Evolutionary conservation across 2,888 invertebrate species (phyloP).

Genomic region (Teleogryllus oceanicus): DNA sequence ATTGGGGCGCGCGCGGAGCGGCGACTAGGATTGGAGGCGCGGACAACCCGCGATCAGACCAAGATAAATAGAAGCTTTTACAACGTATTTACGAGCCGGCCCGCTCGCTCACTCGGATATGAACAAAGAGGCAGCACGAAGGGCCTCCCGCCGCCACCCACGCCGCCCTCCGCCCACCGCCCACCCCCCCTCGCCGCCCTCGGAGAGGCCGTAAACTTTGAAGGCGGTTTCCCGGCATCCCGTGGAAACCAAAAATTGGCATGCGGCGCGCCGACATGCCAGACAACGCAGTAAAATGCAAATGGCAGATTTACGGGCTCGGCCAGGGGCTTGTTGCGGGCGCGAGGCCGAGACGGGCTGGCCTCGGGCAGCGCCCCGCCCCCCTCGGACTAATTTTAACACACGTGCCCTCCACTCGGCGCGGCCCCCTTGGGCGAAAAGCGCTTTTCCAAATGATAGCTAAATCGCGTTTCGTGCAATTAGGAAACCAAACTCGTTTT

Average conservation of each 20-base stretch:
- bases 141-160: neutral
- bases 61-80: slow-evolving; percentile 18
- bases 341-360: neutral
- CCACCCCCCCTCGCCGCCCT: neutral
- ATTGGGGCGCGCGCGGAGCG: neutral
- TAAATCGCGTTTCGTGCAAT: no score
- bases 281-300: slow-evolving; percentile 18
- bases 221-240: neutral
- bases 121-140: neutral
- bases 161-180: neutral
- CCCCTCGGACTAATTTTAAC: no score
- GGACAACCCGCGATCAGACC: neutral
- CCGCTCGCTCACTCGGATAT: neutral
- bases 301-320: neutral
- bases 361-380: no score
- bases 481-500: no score
- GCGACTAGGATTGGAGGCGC: neutral
- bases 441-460: no score
- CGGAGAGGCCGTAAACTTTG: neutral
- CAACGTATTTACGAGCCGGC: neutral
- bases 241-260: slow-evolving; percentile 12
- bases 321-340: neutral
- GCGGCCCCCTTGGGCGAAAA: no score
- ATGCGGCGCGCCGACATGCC: neutral
- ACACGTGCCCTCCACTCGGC: no score